These are phyloP conservation scores for Himalopsyche tibetana DNA, from an alignment of 2,888 invertebrate genomes.

Conservation along the genomic window DNA sequence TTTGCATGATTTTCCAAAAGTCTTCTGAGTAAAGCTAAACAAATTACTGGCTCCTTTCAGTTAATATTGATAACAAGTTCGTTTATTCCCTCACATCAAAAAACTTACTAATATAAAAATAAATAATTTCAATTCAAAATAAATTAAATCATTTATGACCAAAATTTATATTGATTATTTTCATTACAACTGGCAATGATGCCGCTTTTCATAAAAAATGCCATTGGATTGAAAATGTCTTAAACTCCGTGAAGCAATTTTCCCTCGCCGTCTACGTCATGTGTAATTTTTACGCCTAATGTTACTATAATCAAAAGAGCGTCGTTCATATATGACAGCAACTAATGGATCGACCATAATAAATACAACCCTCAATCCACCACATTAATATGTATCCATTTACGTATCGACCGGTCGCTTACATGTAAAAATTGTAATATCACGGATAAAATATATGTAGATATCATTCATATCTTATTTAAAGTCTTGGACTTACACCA, in stretches of 20 bases:
- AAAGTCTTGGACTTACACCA: not conserved
- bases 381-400: not conserved
- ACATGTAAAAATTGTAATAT: not conserved
- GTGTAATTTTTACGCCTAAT: conserved; percentile 7
- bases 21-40: no score
- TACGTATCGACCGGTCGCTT: not conserved
- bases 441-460: not conserved
- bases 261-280: not conserved
- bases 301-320: not conserved
- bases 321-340: conserved; percentile 15
- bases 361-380: not conserved
- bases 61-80: no score
- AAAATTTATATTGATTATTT: no score
- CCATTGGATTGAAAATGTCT: not conserved
- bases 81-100: no score
- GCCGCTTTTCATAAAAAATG: no score
- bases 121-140: no score
- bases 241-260: conserved; percentile 13
- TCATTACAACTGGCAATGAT: no score
- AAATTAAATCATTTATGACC: no score
- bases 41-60: no score
- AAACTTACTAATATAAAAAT: no score
- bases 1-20: no score
- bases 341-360: not conserved
- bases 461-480: not conserved